Evolutionary conservation across 2,888 invertebrate species (phyloP), one percentile per base, ranked within the genome.

Genomic region (Strigamia maritima): DNA sequence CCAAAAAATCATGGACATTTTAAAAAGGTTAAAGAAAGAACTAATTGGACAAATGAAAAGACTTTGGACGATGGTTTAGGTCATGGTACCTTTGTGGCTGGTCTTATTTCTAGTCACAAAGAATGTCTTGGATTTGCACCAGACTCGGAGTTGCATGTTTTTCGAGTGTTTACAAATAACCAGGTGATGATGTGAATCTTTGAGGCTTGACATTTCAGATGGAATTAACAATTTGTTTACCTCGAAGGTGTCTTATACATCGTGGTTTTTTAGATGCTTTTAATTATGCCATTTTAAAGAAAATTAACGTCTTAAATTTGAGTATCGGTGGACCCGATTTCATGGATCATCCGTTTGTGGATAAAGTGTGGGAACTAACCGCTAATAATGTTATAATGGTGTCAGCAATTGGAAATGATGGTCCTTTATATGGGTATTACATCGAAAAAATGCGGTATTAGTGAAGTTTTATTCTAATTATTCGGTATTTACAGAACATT

Each of bases 241-340:
- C 8, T 60, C 81, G 81, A 28, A 93, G 92, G 94, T 94, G 0
- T 98, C 97, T 0, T 97, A 97, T 84, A 98, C 98, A 0, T 97
- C 97, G 0, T 98, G 98, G 98, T 98, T 98, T 85, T n/a, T 88
- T 98, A 79, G 98, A 98, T 87, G 98, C 98, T 1, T 98, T 98
- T 85, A 98, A 98, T 87, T 97, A 98, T 86, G 98, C 98, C 0
- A 97, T 98, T 83, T 90, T 96, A 86, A 93, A 94, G 83, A 95
- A 94, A 86, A 93, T 98, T n/a, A 92, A 97, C 84, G 93, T 98
- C 6, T 88, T 98, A 19, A 98, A 98, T 88, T 88, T 98, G 81
- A 97, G 96, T 85, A 98, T 98, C 82, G 98, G 98, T 0, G 98
- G 98, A 0, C 97, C 98, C 0, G 98, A 98, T 87, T 98, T 98